phyloP scores from a whole-genome alignment of 2,113 vertebrate genomes.

The Symphodus melops region DNA sequence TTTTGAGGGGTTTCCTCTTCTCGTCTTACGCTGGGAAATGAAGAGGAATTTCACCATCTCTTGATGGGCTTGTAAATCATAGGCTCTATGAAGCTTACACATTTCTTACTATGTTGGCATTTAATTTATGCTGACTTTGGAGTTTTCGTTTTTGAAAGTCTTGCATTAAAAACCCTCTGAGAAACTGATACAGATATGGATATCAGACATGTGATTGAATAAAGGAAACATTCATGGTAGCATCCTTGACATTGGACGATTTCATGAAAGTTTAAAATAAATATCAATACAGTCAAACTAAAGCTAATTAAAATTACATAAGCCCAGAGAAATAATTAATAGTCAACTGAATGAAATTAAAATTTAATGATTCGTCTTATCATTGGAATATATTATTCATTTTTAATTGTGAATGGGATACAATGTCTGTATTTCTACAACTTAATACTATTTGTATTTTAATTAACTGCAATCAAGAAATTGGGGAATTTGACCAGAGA shows the following conservation, averaged over 20 bases:
- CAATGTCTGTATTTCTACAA: not conserved
- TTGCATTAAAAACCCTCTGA: too few relatives aligned
- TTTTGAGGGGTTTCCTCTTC: constrained; percentile 34
- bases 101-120: not conserved
- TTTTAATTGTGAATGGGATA: not conserved
- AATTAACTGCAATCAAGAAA: not conserved
- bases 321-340: constrained; percentile 25
- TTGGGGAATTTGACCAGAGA: not conserved
- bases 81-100: constrained; percentile 27
- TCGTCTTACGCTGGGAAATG: constrained; percentile 33
- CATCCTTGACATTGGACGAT: constrained; percentile 7
- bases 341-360: constrained; percentile 25
- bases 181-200: not conserved
- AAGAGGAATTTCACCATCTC: constrained; percentile 28
- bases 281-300: not conserved
- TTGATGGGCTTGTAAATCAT: not conserved
- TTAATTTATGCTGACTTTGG: not conserved
- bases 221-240: constrained; percentile 5
- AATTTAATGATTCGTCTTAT: constrained; percentile 19
- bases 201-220: not conserved
- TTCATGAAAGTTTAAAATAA: constrained; percentile 1
- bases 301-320: constrained; percentile 31
- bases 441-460: not conserved
- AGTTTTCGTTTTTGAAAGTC: not conserved
- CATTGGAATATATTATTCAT: not conserved